These are phyloP conservation scores for Oxycera nigricornis DNA, from an alignment of 2,888 invertebrate species.

Conservation along the genomic window DNA sequence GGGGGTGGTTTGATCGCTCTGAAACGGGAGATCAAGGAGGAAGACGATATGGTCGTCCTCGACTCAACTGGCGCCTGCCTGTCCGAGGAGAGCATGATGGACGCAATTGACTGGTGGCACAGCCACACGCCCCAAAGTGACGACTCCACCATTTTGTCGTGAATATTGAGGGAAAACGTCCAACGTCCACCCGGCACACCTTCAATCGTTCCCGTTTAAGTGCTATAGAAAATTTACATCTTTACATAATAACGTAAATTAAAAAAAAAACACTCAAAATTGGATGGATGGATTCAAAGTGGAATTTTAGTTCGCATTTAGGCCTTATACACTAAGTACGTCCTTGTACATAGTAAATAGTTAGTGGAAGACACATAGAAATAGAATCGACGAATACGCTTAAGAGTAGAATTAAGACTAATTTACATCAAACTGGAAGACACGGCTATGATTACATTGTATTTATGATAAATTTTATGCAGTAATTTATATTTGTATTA, in stretches of 20 bases:
- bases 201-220: background rate
- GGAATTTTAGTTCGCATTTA: background rate
- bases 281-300: background rate
- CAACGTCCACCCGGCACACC: too few species aligned
- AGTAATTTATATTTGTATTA: constrained; percentile 30
- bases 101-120: constrained; percentile 67
- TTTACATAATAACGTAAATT: background rate
- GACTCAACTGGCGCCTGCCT: constrained; percentile 56
- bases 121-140: constrained; percentile 60
- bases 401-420: constrained; percentile 11
- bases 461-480: constrained; percentile 34
- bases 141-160: constrained; percentile 45
- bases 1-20: constrained; percentile 36
- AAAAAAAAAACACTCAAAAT: background rate
- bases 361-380: background rate
- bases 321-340: background rate
- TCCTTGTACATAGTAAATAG: background rate
- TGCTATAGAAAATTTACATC: background rate
- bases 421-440: constrained; percentile 23
- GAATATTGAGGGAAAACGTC: background rate
- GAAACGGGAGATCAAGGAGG: constrained; percentile 50
- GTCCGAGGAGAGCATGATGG: constrained; percentile 64
- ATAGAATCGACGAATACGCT: constrained; percentile 16
- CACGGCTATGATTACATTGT: constrained; percentile 37
- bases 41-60: constrained; percentile 56